Conservation (phyloP, 2,888 invertebrate genomes). For the Agrilus cyanescens region DNA sequence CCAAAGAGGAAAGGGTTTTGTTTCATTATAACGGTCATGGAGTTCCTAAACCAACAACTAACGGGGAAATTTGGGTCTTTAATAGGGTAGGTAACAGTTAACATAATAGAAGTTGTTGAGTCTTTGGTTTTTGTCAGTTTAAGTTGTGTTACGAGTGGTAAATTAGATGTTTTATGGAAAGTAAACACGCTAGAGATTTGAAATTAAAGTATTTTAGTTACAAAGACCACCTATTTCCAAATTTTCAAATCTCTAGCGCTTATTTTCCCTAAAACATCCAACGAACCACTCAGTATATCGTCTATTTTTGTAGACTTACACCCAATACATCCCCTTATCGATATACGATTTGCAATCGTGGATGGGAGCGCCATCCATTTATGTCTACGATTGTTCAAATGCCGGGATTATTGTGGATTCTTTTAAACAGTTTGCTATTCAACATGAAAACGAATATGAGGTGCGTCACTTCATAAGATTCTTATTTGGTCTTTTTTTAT, state of each 20-base stretch:
- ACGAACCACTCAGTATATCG: too few relatives aligned
- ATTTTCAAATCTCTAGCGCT: too few relatives aligned
- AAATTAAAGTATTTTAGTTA: too few relatives aligned
- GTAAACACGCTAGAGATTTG: too few relatives aligned
- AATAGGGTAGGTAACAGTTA: constrained; percentile 58
- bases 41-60: constrained; percentile 92
- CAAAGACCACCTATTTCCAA: too few relatives aligned
- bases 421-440: constrained; percentile 79
- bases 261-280: too few relatives aligned
- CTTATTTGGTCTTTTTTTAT: not conserved
- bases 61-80: constrained; percentile 99
- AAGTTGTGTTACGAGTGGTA: too few relatives aligned
- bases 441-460: constrained; percentile 76
- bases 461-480: constrained; percentile 32
- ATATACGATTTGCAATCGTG: constrained; percentile 97
- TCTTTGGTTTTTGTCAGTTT: too few relatives aligned
- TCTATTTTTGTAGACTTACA: constrained; percentile 62
- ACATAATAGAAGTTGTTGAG: too few relatives aligned
- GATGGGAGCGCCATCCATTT: constrained; percentile 99
- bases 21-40: constrained; percentile 99
- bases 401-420: constrained; percentile 93
- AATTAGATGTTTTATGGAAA: too few relatives aligned
- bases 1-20: constrained; percentile 94
- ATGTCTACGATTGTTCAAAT: constrained; percentile 98
- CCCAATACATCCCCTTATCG: constrained; percentile 97